A percentile compares a stretch with the other conserved stretches of the same genome.
Conservation (phyloP, 2,113 vertebrate species). For the Channa maculata region DNA sequence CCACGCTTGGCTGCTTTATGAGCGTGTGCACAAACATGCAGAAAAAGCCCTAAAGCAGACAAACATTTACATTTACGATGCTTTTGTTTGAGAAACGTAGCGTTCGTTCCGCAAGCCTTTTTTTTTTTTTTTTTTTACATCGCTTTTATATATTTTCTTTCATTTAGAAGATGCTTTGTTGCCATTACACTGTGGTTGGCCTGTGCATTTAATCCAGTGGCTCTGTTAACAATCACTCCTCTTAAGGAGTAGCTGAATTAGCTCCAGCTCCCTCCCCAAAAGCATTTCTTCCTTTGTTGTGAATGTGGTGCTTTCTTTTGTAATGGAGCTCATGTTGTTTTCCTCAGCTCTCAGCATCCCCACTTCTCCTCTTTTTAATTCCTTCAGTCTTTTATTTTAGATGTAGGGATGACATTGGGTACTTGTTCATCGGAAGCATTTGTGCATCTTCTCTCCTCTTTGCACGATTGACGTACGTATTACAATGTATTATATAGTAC, state of each 20-base stretch:
- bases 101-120: constrained; percentile 51
- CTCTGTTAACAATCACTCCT: constrained; percentile 77
- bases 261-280: constrained; percentile 60
- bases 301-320: constrained; percentile 71
- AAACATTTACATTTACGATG: constrained; percentile 74
- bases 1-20: constrained; percentile 65
- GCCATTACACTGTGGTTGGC: constrained; percentile 67
- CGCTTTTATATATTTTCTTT: constrained; percentile 72
- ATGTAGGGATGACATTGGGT: constrained; percentile 11
- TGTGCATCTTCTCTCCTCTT: background rate
- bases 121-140: constrained; percentile 66
- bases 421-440: constrained; percentile 23
- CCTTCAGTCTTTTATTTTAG: constrained; percentile 25
- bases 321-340: constrained; percentile 68
- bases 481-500: constrained; percentile 11
- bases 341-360: constrained; percentile 45
- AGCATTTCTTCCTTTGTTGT: constrained; percentile 65
- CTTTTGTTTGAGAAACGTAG: constrained; percentile 60
- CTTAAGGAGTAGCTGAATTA: constrained; percentile 61
- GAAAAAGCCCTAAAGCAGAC: constrained; percentile 60
- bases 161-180: constrained; percentile 74
- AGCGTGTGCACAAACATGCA: constrained; percentile 51
- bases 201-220: constrained; percentile 71
- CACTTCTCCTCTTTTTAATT: constrained; percentile 15
- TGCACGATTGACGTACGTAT: background rate